Conservation (phyloP, 2,797 vertebrate species). For the Enteromius afrohamiltoni region DNA sequence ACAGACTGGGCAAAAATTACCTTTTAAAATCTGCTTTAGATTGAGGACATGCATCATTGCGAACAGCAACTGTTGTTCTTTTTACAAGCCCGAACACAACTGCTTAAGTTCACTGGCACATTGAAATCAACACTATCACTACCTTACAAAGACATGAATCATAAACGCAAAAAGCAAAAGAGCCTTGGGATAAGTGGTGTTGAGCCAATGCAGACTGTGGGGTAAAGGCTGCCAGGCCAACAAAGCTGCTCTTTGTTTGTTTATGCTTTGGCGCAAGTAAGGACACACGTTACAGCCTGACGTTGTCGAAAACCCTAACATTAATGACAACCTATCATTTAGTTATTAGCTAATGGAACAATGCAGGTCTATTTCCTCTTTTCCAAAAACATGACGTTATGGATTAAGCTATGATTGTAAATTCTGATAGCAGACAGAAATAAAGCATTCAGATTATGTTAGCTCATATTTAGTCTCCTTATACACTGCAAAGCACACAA, state of each 20-base stretch:
- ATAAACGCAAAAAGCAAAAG: slow-evolving; percentile 22
- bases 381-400: slow-evolving; percentile 20
- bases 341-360: slow-evolving; percentile 16
- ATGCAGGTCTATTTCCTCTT: background rate
- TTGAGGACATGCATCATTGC: slow-evolving; percentile 13
- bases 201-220: slow-evolving; percentile 24
- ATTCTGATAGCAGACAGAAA: background rate
- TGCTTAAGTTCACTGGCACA: slow-evolving; percentile 16
- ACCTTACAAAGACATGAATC: slow-evolving; percentile 42
- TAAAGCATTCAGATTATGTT: background rate
- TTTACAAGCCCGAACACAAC: slow-evolving; percentile 33
- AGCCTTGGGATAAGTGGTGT: slow-evolving; percentile 25
- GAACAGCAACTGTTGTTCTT: slow-evolving; percentile 1
- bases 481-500: background rate
- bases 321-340: slow-evolving; percentile 37
- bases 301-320: slow-evolving; percentile 10
- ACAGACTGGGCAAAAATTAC: background rate
- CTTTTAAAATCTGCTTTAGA: background rate
- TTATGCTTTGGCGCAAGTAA: slow-evolving; percentile 7
- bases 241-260: slow-evolving; percentile 39
- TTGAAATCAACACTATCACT: slow-evolving; percentile 30
- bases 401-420: background rate
- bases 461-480: background rate
- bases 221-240: slow-evolving; percentile 16
- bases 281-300: slow-evolving; percentile 17